Evolutionary conservation across 2,797 vertebrate genomes (phyloP).

Genomic region (Knipowitschia caucasica): DNA sequence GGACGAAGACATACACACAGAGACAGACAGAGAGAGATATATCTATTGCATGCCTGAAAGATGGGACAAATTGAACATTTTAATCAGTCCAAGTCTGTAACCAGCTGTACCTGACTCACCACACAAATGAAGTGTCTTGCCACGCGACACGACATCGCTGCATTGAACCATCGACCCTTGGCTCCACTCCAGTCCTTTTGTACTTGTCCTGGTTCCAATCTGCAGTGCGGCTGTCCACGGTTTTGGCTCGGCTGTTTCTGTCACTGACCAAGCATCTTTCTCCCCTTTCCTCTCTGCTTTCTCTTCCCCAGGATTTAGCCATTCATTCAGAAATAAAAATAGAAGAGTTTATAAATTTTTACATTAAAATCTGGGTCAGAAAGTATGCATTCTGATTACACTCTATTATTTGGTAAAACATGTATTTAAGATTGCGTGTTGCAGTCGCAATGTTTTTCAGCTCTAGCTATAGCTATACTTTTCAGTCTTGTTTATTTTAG

Average conservation of each 20-base stretch:
- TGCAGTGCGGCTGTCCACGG: slow-evolving; percentile 33
- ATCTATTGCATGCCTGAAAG: no score
- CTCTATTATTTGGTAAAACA: not conserved
- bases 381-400: not conserved
- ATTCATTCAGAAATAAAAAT: not conserved
- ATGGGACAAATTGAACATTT: no score
- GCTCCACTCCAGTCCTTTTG: not conserved
- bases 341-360: slow-evolving; percentile 4
- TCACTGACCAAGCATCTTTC: slow-evolving; percentile 1
- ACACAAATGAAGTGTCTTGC: not conserved
- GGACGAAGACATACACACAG: no score
- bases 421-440: no score
- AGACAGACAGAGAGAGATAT: no score
- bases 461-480: no score
- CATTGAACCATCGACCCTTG: not conserved
- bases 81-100: no score
- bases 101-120: not conserved
- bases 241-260: slow-evolving; percentile 40
- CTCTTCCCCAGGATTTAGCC: slow-evolving; percentile 16
- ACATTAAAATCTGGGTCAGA: slow-evolving; percentile 3
- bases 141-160: not conserved
- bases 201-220: not conserved
- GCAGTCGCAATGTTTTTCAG: no score
- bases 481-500: no score
- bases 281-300: slow-evolving; percentile 1